These are phyloP conservation scores for Parnassius glacialis DNA, from an alignment of 2,888 invertebrate genomes.

Conservation along the genomic window DNA sequence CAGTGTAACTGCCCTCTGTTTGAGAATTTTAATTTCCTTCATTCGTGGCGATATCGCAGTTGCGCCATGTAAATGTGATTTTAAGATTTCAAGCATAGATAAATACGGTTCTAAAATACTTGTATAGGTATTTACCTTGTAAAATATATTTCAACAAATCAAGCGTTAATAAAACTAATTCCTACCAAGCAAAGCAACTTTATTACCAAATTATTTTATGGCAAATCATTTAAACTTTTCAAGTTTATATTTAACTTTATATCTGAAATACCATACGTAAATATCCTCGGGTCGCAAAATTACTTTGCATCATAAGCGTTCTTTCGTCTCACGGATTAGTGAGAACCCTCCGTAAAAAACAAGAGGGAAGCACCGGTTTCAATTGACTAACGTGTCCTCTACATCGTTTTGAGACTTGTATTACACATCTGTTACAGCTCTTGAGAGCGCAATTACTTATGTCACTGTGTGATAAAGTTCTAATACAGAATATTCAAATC, in stretches of 20 bases:
- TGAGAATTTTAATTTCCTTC: slow-evolving; percentile 79
- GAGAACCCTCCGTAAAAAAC: slow-evolving; percentile 74
- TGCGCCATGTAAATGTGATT: slow-evolving; percentile 31
- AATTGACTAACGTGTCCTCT: slow-evolving; percentile 52
- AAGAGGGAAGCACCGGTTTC: slow-evolving; percentile 59
- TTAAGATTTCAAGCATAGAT: slow-evolving; percentile 15
- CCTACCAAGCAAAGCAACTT: too few species aligned
- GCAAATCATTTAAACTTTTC: too few species aligned
- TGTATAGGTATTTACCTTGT: slow-evolving; percentile 21
- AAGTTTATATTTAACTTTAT: slow-evolving; percentile 20
- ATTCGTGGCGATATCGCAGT: slow-evolving; percentile 50
- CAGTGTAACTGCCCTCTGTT: slow-evolving; percentile 76
- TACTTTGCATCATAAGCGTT: slow-evolving; percentile 72
- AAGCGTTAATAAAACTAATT: too few species aligned
- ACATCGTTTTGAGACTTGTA: slow-evolving; percentile 50
- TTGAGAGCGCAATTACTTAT: slow-evolving; percentile 32
- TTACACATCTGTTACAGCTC: slow-evolving; percentile 43
- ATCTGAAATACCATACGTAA: slow-evolving; percentile 45
- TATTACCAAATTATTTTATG: too few species aligned
- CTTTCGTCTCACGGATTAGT: slow-evolving; percentile 61
- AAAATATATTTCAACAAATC: slow-evolving; percentile 27
- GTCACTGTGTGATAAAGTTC: slow-evolving; percentile 26
- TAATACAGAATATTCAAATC: slow-evolving; percentile 39
- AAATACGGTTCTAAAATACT: slow-evolving; percentile 1
- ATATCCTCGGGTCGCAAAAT: slow-evolving; percentile 65